Evolutionary conservation across 2,113 vertebrate genomes (phyloP).

Genomic region (Dunckerocampus dactyliophorus): DNA sequence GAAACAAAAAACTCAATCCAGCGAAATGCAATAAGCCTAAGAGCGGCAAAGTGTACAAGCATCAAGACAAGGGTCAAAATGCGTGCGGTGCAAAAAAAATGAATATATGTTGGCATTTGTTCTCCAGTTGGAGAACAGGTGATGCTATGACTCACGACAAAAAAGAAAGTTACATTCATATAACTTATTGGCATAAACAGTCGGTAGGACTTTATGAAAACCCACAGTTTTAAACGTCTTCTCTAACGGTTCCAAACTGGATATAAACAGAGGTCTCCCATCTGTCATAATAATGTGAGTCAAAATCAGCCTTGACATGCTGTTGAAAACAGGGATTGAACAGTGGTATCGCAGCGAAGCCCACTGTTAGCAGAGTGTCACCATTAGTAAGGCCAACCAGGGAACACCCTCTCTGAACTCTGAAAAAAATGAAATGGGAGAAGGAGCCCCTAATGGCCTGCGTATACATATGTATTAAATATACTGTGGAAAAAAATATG

Average conservation of each 20-base stretch:
- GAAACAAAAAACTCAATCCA: no score
- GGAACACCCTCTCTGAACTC: not conserved
- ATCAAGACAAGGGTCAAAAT: no score
- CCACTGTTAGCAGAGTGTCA: conserved; percentile 8
- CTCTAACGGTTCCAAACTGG: not conserved
- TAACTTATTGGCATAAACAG: no score
- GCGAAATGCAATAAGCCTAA: no score
- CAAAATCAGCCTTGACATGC: conserved; percentile 1
- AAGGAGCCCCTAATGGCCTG: not conserved
- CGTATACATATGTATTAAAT: not conserved
- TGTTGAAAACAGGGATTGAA: conserved; percentile 7
- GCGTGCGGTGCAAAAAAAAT: no score
- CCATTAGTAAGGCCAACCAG: conserved; percentile 4
- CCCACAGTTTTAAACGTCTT: no score
- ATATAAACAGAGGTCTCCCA: not conserved
- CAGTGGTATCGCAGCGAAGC: not conserved
- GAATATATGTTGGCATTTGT: no score
- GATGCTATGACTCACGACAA: no score
- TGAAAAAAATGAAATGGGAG: conserved; percentile 1
- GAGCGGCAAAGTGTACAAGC: no score
- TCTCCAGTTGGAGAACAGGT: no score
- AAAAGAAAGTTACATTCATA: no score
- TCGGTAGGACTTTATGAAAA: no score
- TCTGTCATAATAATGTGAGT: not conserved
- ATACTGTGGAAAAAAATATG: not conserved